Base-by-base conservation (phyloP, 1,140 invertebrate species). In the Leptopilina boulardi region DNA sequence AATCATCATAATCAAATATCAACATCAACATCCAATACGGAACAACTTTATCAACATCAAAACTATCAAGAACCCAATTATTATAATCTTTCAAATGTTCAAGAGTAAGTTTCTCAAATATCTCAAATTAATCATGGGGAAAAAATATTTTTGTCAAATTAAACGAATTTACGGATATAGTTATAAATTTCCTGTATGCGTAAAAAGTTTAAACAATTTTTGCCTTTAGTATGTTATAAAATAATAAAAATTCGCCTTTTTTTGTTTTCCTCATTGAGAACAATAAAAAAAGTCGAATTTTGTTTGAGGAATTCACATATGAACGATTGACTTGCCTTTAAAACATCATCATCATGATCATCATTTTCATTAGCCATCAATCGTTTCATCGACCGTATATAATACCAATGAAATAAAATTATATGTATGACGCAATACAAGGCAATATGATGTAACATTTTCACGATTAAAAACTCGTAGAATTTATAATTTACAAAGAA, bases 61-160 rank as follows among this genome's bases (percentile, higher is more conserved):
- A 75, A 80, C 72, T 82, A 83, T 9, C 80, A 79, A 54, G 80
- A 78, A 23, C 84, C 84, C 15, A 87, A 81, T 80, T 91, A 88
- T 56, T 90, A 88, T 79, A 87, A 88, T 80, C 83, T 91, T 15
- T 79, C 85, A 13, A 77, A 85, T 38, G 80, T 88, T 13, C 87
- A 88, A 85, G 82, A 89, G 90, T 91, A 87, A 91, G 88, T 76
- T 21, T 42, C 13, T 42, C 10, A 13, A 4, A 11, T 42, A 11
- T 42, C 9, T 2, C 9, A 42, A 6, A 42, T 42, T 11, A 42
- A 42, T 42, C 2, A 42, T 42, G 41, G 9, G 3, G 9, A 38
- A n/a, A n/a, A n/a, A n/a, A n/a, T n/a, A n/a, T n/a, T n/a, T n/a
- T n/a, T n/a, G n/a, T n/a, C n/a, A n/a, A n/a, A n/a, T n/a, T n/a